Evolutionary conservation across 35 echinoderm and acorn worm genomes (phyloP).

Genomic region (Lytechinus variegatus): DNA sequence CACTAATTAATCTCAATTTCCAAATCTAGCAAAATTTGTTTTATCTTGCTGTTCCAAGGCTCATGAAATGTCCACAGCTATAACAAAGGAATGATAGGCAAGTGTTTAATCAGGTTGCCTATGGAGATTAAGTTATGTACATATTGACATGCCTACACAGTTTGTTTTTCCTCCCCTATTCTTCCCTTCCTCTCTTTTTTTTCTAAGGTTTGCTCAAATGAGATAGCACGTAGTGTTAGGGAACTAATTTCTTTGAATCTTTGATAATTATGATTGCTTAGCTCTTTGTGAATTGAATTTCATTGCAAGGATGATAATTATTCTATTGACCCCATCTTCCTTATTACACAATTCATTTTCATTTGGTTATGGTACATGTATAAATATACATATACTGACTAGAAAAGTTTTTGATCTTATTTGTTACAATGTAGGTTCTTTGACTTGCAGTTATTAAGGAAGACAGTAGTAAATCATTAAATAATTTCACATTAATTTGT

Average conservation of each 20-base stretch:
- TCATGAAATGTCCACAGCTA: background rate
- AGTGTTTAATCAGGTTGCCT: background rate
- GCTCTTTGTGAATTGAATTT: too few species aligned
- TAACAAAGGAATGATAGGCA: background rate
- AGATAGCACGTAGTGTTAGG: background rate
- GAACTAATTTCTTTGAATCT: background rate
- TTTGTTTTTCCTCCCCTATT: background rate
- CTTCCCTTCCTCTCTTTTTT: background rate
- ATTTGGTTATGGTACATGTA: too few species aligned
- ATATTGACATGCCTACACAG: background rate
- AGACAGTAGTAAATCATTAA: too few species aligned
- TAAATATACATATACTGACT: too few species aligned
- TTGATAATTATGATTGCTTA: too few species aligned
- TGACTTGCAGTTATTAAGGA: too few species aligned
- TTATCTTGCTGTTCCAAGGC: background rate
- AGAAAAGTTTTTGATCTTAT: too few species aligned
- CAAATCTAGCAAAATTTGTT: background rate
- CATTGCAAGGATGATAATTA: too few species aligned
- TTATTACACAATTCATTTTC: too few species aligned
- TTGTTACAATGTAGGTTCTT: too few species aligned
- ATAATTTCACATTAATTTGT: too few species aligned
- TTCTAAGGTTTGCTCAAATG: background rate
- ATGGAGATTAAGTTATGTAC: background rate
- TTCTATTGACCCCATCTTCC: too few species aligned
- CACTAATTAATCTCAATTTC: background rate